phyloP scores from a whole-genome alignment of 2,113 vertebrate species.

The Pygoscelis adeliae region DNA sequence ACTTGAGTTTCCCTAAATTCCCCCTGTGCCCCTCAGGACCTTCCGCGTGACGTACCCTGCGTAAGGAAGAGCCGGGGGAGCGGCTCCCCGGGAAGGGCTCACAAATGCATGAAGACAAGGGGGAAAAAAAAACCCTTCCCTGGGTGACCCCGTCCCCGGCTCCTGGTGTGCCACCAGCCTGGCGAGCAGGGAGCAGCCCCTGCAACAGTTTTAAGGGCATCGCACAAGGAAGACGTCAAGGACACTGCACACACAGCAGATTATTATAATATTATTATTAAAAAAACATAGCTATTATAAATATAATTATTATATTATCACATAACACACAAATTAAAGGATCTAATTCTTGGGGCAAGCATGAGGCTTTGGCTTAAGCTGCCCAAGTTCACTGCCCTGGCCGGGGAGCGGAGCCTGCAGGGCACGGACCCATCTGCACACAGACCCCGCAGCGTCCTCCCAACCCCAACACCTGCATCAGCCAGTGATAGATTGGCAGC shows the following conservation, averaged over 20 bases:
- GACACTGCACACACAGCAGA: neutral
- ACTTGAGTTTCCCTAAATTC: neutral
- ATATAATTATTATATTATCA: too few species aligned
- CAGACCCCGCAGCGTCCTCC: neutral
- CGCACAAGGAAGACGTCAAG: fast-evolving
- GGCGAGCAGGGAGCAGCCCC: neutral
- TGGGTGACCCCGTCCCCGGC: neutral
- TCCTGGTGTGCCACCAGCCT: neutral
- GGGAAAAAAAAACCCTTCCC: neutral
- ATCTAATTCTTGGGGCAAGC: neutral
- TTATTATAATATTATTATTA: neutral
- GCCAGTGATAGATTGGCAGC: slow-evolving; percentile 28
- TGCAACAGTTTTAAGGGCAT: neutral
- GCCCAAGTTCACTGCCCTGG: neutral
- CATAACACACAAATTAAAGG: neutral
- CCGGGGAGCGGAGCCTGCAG: neutral
- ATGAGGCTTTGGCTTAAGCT: neutral
- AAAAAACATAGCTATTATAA: neutral
- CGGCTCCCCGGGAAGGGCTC: neutral
- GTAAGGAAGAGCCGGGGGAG: fast-evolving
- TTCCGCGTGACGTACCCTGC: fast-evolving
- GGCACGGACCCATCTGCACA: neutral
- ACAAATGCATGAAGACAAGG: neutral
- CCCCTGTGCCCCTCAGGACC: neutral
- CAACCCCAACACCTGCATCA: slow-evolving; percentile 19